A percentile compares a stretch with the other conserved stretches of the same genome.
Conservation (phyloP, 2,113 vertebrate genomes). For the Sakesphorus luctuosus region DNA sequence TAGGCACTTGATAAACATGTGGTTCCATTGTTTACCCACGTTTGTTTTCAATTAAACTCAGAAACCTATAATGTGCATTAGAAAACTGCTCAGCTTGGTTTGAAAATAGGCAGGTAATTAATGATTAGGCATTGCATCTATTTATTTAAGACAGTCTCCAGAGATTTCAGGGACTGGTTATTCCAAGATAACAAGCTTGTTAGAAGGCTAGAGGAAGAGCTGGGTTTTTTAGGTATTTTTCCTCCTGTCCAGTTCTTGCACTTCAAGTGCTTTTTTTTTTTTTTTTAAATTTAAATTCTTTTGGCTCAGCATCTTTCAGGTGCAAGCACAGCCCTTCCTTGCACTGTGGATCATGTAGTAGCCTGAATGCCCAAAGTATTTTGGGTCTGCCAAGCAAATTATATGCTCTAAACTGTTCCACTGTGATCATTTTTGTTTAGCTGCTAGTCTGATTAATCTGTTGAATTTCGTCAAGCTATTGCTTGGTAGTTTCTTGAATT, state of each 20-base stretch:
- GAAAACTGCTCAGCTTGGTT: neutral
- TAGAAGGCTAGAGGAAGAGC: neutral
- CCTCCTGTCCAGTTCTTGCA: neutral
- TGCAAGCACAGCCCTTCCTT: neutral
- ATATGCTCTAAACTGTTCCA: neutral
- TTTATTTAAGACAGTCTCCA: neutral
- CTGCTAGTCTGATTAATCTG: neutral
- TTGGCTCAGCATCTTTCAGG: neutral
- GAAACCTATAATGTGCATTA: neutral
- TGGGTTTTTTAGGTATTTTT: neutral
- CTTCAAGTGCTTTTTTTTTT: neutral
- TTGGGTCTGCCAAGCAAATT: neutral
- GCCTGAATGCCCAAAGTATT: neutral
- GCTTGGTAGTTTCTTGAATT: neutral
- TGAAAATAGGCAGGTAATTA: slow-evolving; percentile 15
- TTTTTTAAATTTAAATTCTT: neutral
- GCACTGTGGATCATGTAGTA: neutral
- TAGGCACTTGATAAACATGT: neutral
- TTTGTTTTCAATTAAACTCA: slow-evolving; percentile 26
- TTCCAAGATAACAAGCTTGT: neutral
- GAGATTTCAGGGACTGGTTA: neutral
- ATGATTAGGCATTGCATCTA: neutral
- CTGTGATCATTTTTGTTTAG: neutral
- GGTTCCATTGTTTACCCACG: neutral
- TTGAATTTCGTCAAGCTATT: neutral